phyloP scores from a whole-genome alignment of 2,113 vertebrate genomes.

The Pterocles gutturalis region DNA sequence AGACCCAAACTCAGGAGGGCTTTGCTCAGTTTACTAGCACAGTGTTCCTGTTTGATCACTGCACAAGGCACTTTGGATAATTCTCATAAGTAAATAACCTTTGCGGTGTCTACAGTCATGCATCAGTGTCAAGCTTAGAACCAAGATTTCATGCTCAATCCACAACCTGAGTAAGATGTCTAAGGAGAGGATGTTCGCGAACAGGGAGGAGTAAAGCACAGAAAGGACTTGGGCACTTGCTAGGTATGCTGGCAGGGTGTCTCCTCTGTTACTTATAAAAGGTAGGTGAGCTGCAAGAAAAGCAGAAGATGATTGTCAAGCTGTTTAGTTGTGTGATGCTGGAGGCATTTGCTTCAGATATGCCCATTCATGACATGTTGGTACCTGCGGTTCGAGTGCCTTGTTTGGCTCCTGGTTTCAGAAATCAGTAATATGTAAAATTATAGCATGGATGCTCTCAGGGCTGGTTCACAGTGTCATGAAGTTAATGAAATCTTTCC shows the following conservation, averaged over 20 bases:
- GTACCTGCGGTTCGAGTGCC: background rate
- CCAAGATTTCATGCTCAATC: background rate
- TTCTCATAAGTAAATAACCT: conserved; percentile 20
- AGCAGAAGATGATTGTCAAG: background rate
- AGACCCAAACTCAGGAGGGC: background rate
- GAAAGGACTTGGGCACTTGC: background rate
- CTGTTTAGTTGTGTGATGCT: background rate
- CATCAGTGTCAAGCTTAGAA: background rate
- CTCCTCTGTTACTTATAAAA: background rate
- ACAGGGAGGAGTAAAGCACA: background rate
- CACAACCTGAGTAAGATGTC: background rate
- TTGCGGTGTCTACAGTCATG: background rate
- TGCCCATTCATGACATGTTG: background rate
- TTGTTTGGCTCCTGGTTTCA: background rate
- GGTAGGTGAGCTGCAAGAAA: background rate
- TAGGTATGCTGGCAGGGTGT: background rate
- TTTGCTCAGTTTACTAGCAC: background rate
- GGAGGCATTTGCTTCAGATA: background rate
- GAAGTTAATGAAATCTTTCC: background rate
- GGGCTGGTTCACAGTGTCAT: background rate
- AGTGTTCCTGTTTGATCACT: background rate
- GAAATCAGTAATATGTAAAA: background rate
- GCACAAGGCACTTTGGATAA: background rate
- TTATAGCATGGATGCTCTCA: background rate
- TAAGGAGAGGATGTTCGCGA: background rate